phyloP scores from a whole-genome alignment of 2,113 vertebrate genomes.

The Ornithorhynchus anatinus region DNA sequence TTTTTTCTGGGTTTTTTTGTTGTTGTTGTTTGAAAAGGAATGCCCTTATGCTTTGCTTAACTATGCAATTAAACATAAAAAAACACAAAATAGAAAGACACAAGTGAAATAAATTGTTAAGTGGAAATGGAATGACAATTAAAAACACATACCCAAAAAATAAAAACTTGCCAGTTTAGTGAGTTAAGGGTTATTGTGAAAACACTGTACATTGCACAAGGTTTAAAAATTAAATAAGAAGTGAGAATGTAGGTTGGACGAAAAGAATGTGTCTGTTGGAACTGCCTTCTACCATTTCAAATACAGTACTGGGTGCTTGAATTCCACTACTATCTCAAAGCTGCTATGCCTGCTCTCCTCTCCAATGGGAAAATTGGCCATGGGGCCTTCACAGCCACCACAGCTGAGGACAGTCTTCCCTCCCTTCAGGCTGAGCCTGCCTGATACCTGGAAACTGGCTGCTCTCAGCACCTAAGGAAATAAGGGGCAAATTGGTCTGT shows the following conservation, averaged over 20 bases:
- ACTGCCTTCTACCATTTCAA: neutral
- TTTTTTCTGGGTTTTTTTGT: conserved; percentile 14
- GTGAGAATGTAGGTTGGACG: neutral
- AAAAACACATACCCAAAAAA: conserved; percentile 56
- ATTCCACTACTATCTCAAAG: neutral
- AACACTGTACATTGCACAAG: conserved; percentile 49
- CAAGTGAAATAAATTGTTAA: conserved; percentile 74
- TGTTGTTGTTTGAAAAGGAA: too few species aligned
- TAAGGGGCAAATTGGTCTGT: too few species aligned
- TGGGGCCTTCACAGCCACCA: neutral
- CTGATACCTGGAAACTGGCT: neutral
- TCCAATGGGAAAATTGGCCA: neutral
- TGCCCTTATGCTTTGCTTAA: conserved; percentile 56
- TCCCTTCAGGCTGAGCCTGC: conserved; percentile 12
- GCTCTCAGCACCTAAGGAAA: too few species aligned
- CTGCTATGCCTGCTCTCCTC: conserved; percentile 1
- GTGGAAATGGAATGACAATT: conserved; percentile 71
- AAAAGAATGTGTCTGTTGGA: conserved; percentile 30
- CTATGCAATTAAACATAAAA: conserved; percentile 62
- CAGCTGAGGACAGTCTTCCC: neutral
- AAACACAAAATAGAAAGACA: conserved; percentile 58
- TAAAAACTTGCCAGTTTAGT: conserved; percentile 72
- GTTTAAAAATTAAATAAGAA: conserved; percentile 6
- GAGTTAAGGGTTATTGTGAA: conserved; percentile 61
- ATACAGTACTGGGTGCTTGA: neutral